Evolutionary conservation across 2,888 invertebrate genomes (phyloP), one percentile per base, ranked within the genome.

Genomic region (Noctua janthina): DNA sequence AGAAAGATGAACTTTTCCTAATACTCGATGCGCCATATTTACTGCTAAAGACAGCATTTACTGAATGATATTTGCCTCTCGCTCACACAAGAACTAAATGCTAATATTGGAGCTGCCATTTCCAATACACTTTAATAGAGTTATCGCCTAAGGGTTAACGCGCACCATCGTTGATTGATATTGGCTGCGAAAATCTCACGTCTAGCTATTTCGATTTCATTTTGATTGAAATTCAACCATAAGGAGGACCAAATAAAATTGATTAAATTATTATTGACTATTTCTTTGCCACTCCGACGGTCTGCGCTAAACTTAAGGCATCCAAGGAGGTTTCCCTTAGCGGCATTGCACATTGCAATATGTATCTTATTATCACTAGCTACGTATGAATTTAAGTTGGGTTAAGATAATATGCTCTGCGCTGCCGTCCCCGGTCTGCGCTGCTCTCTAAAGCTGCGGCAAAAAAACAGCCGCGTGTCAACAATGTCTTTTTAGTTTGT

Each of bases 81-180:
- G 13, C 80, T 73, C 23, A 56, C n/a, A 49, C 10, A 39, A 73
- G 35, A 64, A 23, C 8, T 66, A 39, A 39, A 56, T n/a, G 39
- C 2, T 7, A 43, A 51, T 56, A 46, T 71, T 79, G 8, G 46
- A 72, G 46, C 54, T 29, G 79, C 20, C 54, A 54, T 79, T 46
- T 43, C 17, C 64, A 46, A 76, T 10, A 56, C 35, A 39, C 35
- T n/a, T 69, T 17, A 51, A 62, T 35, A 39, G 5, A 54, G 23
- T 17, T 23, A n/a, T 35, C 29, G 8, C 6, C 1, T 59, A 54
- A 17, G 13, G 7, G 43, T 17, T n/a, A n/a, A 59, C 13, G 39
- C 20, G 2, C 23, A 68, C 59, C 20, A 35, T 35, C n/a, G 1
- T 29, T 17, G 23, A 43, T 51, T 3, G 35, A 68, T 62, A 51